Evolutionary conservation across 2,113 vertebrate genomes (phyloP).

Genomic region (Mirounga angustirostris): DNA sequence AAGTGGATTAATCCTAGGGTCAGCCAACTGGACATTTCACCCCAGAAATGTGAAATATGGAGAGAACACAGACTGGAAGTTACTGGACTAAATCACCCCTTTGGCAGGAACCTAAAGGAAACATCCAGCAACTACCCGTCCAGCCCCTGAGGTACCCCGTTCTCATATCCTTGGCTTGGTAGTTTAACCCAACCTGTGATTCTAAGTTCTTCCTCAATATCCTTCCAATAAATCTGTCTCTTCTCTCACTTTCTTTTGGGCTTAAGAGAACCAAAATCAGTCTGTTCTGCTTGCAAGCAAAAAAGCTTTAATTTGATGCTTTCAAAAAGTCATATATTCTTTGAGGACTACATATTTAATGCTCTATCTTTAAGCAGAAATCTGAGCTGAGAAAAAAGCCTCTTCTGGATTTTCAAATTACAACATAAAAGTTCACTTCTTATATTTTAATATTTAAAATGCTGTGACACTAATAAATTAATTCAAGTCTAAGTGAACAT

Average conservation of each 20-base stretch:
- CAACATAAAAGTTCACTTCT: background rate
- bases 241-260: background rate
- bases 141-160: background rate
- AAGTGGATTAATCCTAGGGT: background rate
- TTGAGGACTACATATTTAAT: background rate
- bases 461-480: background rate
- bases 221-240: background rate
- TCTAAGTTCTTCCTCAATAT: background rate
- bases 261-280: conserved; percentile 24
- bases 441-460: conserved; percentile 27
- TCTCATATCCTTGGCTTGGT: background rate
- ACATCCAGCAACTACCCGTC: background rate
- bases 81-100: background rate
- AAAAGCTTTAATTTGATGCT: background rate
- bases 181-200: background rate
- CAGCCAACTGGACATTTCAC: background rate
- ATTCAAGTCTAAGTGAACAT: background rate
- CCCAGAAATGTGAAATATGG: background rate
- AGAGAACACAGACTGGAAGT: background rate
- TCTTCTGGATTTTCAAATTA: background rate
- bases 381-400: background rate
- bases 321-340: background rate
- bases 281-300: background rate
- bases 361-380: conserved; percentile 3
- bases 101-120: background rate